Base-by-base conservation (phyloP, 2,113 vertebrate species). In the Peromyscus leucopus region DNA sequence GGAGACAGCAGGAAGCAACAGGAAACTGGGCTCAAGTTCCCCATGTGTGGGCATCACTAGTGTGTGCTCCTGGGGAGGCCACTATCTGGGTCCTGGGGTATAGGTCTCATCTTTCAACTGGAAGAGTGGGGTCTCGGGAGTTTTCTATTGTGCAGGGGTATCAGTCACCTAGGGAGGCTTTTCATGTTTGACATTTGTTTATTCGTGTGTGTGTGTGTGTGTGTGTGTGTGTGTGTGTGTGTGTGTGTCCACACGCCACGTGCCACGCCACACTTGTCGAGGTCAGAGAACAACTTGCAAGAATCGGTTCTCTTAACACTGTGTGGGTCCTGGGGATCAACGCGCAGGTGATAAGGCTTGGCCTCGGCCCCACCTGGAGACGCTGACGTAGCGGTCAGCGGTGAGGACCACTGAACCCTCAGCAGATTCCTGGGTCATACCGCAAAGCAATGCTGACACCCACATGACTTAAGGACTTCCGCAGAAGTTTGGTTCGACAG, bases 21-120 rank as follows among this genome's bases (percentile, higher is more conserved):
- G 46, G 12, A 26, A 5, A 8, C 17, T 24, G 65, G 76, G 16
- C 19, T 24, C 16, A n/a, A 9, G n/a, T 57, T 31, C 1, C 63
- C 85, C 48, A 0, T 3, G 55, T 22, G 24, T 10, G n/a, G 39
- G 4, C 0, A 6, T 13, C 55, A 31, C 11, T 59, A 2, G 6
- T 5, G 0, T 26, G 1, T 75, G 10, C n/a, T 69, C 59, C 65
- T 11, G 33, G 67, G 4, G 36, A 26, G 75, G 36, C 33, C 57
- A 31, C 57, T 22, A 5, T 79, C 75, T 42, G 22, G 7, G 13
- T 11, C 83, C 22, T 21, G 8, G 42, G 11, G 31, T 65, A 2
- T 22, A 48, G 33, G 51, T 79, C 48, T 75, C 15, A 15, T 88
- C 93, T 78, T 39, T 83, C 42, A 59, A 46, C 61, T 31, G 76